These are phyloP conservation scores for Tangachromis dhanisi DNA, from an alignment of 2,113 vertebrate species.

Conservation along the genomic window DNA sequence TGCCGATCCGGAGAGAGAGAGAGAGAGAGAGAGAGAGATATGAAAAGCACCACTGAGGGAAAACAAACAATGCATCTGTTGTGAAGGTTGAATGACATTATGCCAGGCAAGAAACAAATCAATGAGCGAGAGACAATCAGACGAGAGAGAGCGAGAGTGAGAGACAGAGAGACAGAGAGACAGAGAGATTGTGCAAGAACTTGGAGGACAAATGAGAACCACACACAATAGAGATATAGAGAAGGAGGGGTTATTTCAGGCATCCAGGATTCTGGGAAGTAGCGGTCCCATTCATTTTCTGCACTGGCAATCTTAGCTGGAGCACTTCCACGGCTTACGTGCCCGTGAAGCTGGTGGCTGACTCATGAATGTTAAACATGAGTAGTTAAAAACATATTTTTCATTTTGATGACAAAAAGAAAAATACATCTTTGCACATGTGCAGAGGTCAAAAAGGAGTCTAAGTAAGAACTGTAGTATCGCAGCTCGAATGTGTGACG, in stretches of 20 bases:
- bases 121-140: constrained; percentile 10
- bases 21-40: neutral
- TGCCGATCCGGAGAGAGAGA: neutral
- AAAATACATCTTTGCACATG: neutral
- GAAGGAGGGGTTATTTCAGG: constrained; percentile 22
- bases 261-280: constrained; percentile 21
- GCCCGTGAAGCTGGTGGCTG: neutral
- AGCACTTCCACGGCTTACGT: neutral
- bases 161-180: neutral
- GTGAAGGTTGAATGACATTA: constrained; percentile 45
- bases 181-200: neutral
- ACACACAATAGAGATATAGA: neutral
- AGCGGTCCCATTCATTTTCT: constrained; percentile 1
- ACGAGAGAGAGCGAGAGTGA: neutral
- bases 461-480: neutral
- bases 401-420: neutral
- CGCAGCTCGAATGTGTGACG: neutral
- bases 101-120: constrained; percentile 1
- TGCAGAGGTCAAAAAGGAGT: neutral
- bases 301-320: neutral
- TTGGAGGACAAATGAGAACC: constrained; percentile 6
- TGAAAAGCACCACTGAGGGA: constrained; percentile 12
- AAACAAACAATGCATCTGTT: constrained; percentile 40
- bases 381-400: neutral
- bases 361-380: neutral